These are phyloP conservation scores for Suillia variegata DNA, from an alignment of 2,888 invertebrate genomes.

Conservation along the genomic window DNA sequence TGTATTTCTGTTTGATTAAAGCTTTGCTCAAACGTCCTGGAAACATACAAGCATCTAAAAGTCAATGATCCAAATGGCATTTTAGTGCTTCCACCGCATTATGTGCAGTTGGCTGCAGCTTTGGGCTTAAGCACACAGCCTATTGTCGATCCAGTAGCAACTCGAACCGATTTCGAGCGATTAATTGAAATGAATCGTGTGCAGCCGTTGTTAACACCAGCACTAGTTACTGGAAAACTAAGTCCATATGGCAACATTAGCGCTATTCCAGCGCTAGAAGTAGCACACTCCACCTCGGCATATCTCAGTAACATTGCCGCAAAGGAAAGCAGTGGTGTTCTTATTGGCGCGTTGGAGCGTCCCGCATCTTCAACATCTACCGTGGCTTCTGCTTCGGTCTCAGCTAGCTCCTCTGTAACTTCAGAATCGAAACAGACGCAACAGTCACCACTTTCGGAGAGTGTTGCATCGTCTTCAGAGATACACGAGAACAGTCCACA, in stretches of 20 bases:
- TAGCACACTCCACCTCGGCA: conserved; percentile 48
- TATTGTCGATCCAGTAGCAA: conserved; percentile 53
- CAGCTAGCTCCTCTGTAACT: conserved; percentile 33
- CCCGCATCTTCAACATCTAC: conserved; percentile 41
- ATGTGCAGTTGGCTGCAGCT: conserved; percentile 66
- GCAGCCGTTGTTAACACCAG: conserved; percentile 40
- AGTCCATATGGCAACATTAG: no score
- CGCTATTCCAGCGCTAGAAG: conserved; percentile 35
- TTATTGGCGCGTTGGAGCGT: conserved; percentile 31
- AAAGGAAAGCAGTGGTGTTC: background rate
- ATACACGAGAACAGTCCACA: conserved; percentile 39
- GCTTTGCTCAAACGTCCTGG: conserved; percentile 49
- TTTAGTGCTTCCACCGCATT: conserved; percentile 66
- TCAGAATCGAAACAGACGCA: conserved; percentile 45
- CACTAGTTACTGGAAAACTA: conserved; percentile 27
- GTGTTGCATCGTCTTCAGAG: conserved; percentile 39
- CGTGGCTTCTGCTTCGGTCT: conserved; percentile 41
- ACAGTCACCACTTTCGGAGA: conserved; percentile 43
- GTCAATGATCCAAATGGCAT: conserved; percentile 63
- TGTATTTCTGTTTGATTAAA: conserved; percentile 15
- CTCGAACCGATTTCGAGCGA: conserved; percentile 57
- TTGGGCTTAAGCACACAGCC: conserved; percentile 56
- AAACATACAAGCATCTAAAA: conserved; percentile 54
- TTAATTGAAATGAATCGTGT: conserved; percentile 55
- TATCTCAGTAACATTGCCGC: conserved; percentile 36